Base-by-base conservation (phyloP, 2,113 vertebrate species). In the Lichenostomus cassidix region DNA sequence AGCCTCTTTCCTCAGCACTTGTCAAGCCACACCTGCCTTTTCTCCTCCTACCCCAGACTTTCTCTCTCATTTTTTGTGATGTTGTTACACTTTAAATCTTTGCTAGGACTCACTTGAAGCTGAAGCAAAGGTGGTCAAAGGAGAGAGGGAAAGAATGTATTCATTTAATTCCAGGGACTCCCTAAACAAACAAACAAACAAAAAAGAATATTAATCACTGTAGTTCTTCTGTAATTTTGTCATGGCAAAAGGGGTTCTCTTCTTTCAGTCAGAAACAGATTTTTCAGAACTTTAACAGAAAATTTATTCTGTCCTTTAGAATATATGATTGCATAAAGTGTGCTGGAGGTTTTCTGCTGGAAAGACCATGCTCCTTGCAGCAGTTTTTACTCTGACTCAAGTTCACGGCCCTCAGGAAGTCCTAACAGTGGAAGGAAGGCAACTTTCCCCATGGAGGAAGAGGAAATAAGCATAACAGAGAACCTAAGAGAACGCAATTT, bases 21-120 rank as follows among this genome's bases (percentile, higher is more conserved):
- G 50, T 85, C 50, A 76, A 80, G 42, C 39, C 71, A 90, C 83
- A 93, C 70, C 83, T 95, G 83, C 85, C 50, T 77, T 83, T 73
- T 65, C 49, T 88, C 21, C 52, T 81, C 13, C 41, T 29, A 2
- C 21, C 8, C 9, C 9, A 85, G 78, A 53, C 24, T n/a, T 59
- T 60, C 11, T 87, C 14, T 71, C 31, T 69, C 5, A 35, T 31
- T 73, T 52, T 62, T 68, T 42, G 25, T 49, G 55, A 19, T 53
- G 10, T 4, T 44, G 33, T 84, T 58, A 53, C 23, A 25, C 5
- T 80, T 73, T 14, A 49, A 49, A 15, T 27, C 53, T 60, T 85
- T 37, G 31, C 7, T 22, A 33, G 33, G 23, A 59, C 49, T 79
- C 5, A 2, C n/a, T 29, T 50, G 6, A 83, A 75, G 52, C 21